Evolutionary conservation across 2,797 vertebrate genomes (phyloP).

Genomic region (Stomatorhinus walkeri): DNA sequence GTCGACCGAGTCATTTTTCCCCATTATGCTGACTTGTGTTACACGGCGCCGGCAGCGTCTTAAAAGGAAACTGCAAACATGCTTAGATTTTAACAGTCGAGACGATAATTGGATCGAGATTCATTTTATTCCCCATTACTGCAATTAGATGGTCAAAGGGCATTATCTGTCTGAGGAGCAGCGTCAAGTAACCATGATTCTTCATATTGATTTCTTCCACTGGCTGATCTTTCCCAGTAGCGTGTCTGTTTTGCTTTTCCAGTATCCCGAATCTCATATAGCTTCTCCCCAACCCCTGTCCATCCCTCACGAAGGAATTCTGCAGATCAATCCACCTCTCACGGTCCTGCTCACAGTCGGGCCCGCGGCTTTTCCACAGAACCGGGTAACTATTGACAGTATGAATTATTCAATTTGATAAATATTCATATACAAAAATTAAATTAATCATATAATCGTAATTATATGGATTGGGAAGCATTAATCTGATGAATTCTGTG

Average conservation of each 20-base stretch:
- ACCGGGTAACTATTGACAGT: neutral
- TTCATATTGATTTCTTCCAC: neutral
- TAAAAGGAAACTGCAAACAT: neutral
- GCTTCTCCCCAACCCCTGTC: neutral
- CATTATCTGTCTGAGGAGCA: neutral
- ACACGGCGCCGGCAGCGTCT: neutral
- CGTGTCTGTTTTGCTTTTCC: neutral
- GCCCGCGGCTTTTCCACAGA: neutral
- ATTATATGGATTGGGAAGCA: neutral
- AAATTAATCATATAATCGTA: conserved; percentile 11
- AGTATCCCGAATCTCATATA: neutral
- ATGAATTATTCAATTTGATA: conserved; percentile 9
- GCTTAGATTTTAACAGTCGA: neutral
- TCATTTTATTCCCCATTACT: neutral
- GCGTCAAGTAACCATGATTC: neutral
- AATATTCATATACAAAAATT: conserved; percentile 10
- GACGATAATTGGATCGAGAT: neutral
- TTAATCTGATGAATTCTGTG: conserved; percentile 3
- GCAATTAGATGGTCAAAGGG: neutral
- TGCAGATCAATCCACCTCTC: neutral
- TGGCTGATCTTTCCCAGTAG: neutral
- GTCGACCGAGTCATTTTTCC: neutral
- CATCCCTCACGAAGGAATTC: neutral
- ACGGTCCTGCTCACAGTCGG: neutral
- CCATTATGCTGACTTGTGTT: neutral